These are phyloP conservation scores for Anisognathus igniventris DNA, from an alignment of 2,797 vertebrate genomes.

Conservation along the genomic window DNA sequence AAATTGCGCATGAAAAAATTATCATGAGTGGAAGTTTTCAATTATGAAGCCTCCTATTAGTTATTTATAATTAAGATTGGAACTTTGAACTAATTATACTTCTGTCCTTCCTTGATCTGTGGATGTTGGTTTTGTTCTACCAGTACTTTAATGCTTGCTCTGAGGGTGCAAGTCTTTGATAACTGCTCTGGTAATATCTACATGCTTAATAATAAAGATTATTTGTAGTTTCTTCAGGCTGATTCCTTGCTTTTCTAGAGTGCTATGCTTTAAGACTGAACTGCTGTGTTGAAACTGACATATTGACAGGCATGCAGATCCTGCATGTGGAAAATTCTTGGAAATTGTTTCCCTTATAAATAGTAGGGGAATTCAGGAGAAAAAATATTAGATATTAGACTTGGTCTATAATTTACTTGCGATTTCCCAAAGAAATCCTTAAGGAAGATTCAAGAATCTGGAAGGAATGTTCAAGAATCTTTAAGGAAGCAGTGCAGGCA, in stretches of 20 bases:
- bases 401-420: neutral
- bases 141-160: neutral
- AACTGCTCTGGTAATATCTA: neutral
- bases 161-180: neutral
- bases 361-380: neutral
- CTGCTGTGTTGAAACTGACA: neutral
- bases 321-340: neutral
- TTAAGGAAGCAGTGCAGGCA: neutral
- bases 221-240: neutral
- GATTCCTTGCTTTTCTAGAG: neutral
- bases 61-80: slow-evolving; percentile 22
- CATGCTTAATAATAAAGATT: neutral
- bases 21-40: slow-evolving; percentile 19
- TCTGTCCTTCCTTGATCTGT: neutral
- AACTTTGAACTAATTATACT: slow-evolving; percentile 4
- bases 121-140: neutral
- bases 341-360: neutral
- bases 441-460: too few species aligned
- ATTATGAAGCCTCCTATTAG: slow-evolving; percentile 1
- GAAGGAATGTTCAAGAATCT: neutral
- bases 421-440: neutral
- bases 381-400: neutral
- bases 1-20: neutral
- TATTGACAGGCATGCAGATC: neutral
- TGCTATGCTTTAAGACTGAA: neutral